A percentile compares a stretch with the other conserved stretches of the same genome.
phyloP scores from a whole-genome alignment of 2,113 vertebrate genomes.

The Gymnobelideus leadbeateri region DNA sequence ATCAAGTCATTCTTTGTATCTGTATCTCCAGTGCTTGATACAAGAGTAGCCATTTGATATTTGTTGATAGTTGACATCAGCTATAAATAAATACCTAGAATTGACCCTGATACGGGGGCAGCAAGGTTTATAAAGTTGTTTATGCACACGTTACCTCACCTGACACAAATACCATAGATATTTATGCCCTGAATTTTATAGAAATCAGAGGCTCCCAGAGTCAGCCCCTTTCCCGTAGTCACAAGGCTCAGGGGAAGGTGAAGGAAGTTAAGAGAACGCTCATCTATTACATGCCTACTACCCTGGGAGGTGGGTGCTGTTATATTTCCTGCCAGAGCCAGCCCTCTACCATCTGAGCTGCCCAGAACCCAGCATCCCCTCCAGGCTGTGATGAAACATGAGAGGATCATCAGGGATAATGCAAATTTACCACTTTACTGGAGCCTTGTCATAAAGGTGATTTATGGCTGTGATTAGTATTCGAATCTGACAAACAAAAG shows the following conservation, averaged over 20 bases:
- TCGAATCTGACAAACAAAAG: not conserved
- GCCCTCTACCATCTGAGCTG: not conserved
- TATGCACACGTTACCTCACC: not conserved
- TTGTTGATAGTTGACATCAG: not conserved
- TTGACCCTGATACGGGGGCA: not conserved
- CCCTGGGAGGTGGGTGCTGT: not conserved
- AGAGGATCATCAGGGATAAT: not conserved
- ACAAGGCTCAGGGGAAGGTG: not conserved
- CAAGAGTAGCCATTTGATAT: accelerated
- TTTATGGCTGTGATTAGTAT: not conserved
- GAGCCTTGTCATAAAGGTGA: not conserved
- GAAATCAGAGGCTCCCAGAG: not conserved
- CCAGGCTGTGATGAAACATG: not conserved
- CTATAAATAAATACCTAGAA: not conserved
- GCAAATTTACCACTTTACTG: not conserved
- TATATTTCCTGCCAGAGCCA: not conserved
- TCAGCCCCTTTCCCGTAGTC: not conserved
- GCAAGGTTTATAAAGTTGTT: not conserved
- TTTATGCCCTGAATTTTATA: not conserved
- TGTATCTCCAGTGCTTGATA: not conserved
- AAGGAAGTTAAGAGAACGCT: not conserved
- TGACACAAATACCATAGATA: not conserved
- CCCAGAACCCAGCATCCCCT: not conserved
- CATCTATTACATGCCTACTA: not conserved
- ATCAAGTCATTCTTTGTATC: not conserved